Evolutionary conservation across 2,797 vertebrate genomes (phyloP).

Genomic region (Mergus octosetaceus): DNA sequence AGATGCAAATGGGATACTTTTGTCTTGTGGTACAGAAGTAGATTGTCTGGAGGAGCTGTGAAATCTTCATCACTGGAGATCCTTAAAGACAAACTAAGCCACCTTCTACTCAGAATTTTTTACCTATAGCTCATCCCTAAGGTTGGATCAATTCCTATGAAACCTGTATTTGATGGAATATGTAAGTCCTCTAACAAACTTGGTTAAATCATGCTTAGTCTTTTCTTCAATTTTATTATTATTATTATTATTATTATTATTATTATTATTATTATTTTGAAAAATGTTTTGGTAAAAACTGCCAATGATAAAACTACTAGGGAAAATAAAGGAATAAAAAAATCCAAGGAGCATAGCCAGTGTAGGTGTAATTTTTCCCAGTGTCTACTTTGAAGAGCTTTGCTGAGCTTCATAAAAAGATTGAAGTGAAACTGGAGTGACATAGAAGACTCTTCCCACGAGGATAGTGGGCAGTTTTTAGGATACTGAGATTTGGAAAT

Average conservation of each 20-base stretch:
- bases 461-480: not conserved
- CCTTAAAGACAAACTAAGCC: not conserved
- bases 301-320: not conserved
- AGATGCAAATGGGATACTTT: not conserved
- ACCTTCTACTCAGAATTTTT: not conserved
- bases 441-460: not conserved
- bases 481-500: not conserved
- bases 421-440: not conserved
- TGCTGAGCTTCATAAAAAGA: not conserved
- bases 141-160: not conserved
- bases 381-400: not conserved
- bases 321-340: not conserved
- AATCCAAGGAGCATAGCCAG: not conserved
- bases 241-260: no score
- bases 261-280: not conserved
- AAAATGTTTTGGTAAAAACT: not conserved
- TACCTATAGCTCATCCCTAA: not conserved
- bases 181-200: not conserved
- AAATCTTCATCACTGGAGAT: not conserved
- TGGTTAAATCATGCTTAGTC: not conserved
- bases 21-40: not conserved
- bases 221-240: not conserved
- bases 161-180: not conserved
- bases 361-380: not conserved
- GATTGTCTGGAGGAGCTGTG: not conserved